Percentiles rank a stretch among this genome's conserved stretches.
Evolutionary conservation across 2,113 vertebrate species (phyloP).

Genomic region (Tetrax tetrax): DNA sequence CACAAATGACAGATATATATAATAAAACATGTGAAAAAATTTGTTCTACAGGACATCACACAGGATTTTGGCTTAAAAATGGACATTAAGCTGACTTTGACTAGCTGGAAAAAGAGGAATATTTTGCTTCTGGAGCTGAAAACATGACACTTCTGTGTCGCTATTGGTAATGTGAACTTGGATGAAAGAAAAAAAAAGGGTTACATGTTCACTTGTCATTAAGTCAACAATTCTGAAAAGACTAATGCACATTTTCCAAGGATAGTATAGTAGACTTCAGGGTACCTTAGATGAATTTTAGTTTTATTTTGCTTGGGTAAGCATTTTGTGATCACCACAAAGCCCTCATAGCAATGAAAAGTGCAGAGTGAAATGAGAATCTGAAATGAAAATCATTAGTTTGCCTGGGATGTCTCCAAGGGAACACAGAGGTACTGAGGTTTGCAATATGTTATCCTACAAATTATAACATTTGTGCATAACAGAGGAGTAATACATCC

Average conservation of each 20-base stretch:
- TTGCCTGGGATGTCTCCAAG: conserved; percentile 17
- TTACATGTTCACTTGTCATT: background rate
- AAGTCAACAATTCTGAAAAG: background rate
- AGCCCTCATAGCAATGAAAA: conserved; percentile 32
- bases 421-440: background rate
- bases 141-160: background rate
- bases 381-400: conserved; percentile 55
- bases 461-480: conserved; percentile 20
- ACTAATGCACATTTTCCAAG: background rate
- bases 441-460: background rate
- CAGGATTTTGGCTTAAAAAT: background rate
- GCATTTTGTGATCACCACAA: conserved; percentile 31
- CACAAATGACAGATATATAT: background rate
- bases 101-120: background rate
- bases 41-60: background rate
- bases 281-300: conserved; percentile 19
- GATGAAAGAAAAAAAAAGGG: background rate
- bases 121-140: background rate
- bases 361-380: conserved; percentile 9
- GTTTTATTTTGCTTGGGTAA: conserved; percentile 41
- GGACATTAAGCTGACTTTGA: background rate
- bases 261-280: background rate
- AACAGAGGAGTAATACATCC: background rate
- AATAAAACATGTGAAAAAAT: background rate
- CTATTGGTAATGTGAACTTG: background rate